Base-by-base conservation (phyloP, 2,113 vertebrate genomes). In the Phaethon lepturus region DNA sequence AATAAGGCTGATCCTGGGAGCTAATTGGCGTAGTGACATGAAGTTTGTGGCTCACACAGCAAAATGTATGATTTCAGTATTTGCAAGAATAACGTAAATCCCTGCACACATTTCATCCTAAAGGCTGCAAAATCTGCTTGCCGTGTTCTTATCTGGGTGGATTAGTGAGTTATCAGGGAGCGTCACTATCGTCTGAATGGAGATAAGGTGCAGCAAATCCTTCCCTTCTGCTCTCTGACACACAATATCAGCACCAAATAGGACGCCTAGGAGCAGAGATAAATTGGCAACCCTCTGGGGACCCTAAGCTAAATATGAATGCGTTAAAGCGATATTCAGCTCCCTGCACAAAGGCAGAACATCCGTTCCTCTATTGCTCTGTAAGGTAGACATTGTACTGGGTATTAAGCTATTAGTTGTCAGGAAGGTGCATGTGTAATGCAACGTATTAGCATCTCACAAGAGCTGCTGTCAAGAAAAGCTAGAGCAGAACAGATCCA, bases 201-300 rank as follows among this genome's bases (percentile, higher is more conserved):
- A 90, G 95, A 97, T 95, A 96, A 96, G 94, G 95, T 81, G 74
- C 75, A 64, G 85, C 78, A 96, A 95, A 97, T 93, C 92, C 89
- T 77, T 75, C 89, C 89, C 95, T 95, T 50, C 92, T 93, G 88
- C 79, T 97, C 92, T 24, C 84, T 63, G 81, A 71, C 96, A 96
- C 83, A 91, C 87, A 81, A 19, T 69, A 79, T 38, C 16, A 1
- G 78, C 11, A 1, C 92, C 20, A 2, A 58, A 76, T 81, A 63
- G 86, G 72, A 68, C 79, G 60, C 49, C 77, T 44, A 53, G 84
- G 28, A 95, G 72, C 78, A 49, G 33, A 84, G 89, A 78, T 78
- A 87, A 89, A n/a, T 55, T 22, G 3, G 58, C 64, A 83, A 20
- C 63, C 42, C 72, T 50, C 79, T 35, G 78, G 78, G 71, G 69